phyloP scores from a whole-genome alignment of 2,797 vertebrate genomes.

The Sternarchorhynchus goeldii region DNA sequence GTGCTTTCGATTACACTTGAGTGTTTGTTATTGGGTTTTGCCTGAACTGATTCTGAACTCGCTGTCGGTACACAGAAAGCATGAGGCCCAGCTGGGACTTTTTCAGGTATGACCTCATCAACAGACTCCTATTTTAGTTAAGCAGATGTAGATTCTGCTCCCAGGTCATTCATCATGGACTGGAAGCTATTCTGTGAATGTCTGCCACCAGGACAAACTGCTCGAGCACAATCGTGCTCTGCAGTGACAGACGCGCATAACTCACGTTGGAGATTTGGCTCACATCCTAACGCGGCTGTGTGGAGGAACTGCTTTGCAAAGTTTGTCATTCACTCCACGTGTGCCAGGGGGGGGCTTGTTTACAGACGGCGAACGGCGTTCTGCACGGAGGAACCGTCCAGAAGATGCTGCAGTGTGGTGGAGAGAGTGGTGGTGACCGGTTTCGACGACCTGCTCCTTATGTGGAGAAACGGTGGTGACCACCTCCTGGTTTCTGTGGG shows the following conservation, averaged over 20 bases:
- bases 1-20: slow-evolving; percentile 71
- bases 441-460: slow-evolving; percentile 61
- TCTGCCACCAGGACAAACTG: slow-evolving; percentile 6
- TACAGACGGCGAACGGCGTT: slow-evolving; percentile 34
- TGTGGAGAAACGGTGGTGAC: slow-evolving; percentile 58
- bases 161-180: neutral
- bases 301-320: slow-evolving; percentile 29
- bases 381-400: slow-evolving; percentile 26
- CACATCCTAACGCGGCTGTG: slow-evolving; percentile 23
- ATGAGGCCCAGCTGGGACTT: neutral
- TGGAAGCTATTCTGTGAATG: neutral
- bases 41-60: neutral
- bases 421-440: neutral
- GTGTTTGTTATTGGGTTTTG: neutral
- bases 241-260: neutral
- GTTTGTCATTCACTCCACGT: slow-evolving; percentile 11
- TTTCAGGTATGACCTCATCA: slow-evolving; percentile 14
- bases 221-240: neutral
- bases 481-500: neutral
- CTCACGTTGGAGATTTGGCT: neutral
- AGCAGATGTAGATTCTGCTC: neutral
- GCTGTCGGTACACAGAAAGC: neutral
- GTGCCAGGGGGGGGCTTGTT: neutral
- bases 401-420: neutral
- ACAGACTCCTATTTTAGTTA: neutral